A percentile compares a stretch with the other conserved stretches of the same genome.
phyloP scores from a whole-genome alignment of 2,888 invertebrate genomes.

The Bombylius discolor region DNA sequence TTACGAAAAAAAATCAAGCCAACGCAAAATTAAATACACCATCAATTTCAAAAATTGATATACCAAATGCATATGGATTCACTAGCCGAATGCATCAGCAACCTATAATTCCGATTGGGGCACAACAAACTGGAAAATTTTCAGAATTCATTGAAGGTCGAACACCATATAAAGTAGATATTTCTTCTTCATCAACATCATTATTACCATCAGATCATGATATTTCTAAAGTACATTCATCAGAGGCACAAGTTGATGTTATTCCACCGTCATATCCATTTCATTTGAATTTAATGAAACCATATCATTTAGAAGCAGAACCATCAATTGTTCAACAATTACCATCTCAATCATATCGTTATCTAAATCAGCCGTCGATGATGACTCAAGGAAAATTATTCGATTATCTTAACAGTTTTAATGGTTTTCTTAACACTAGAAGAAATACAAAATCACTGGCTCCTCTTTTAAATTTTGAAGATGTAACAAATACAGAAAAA shows the following conservation, averaged over 20 bases:
- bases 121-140: neutral
- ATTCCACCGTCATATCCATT: constrained; percentile 29
- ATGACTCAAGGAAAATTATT: constrained; percentile 5
- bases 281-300: constrained; percentile 23
- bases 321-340: constrained; percentile 24
- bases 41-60: neutral
- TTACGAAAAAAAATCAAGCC: too few relatives aligned
- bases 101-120: neutral
- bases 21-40: too few relatives aligned
- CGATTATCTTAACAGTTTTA: constrained; percentile 3
- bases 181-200: constrained; percentile 23
- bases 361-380: constrained; percentile 21
- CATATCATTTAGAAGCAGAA: constrained; percentile 25
- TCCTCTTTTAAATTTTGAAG: neutral
- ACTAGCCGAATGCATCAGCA: neutral
- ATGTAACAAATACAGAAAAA: too few relatives aligned
- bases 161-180: constrained; percentile 56
- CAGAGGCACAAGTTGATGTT: constrained; percentile 32
- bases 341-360: too few relatives aligned
- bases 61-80: neutral
- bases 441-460: neutral
- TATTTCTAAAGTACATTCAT: neutral
- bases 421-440: neutral
- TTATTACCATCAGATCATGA: constrained; percentile 6
- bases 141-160: constrained; percentile 51